Conservation (phyloP, 2,888 invertebrate species). For the Nephrotoma guestfalica region DNA sequence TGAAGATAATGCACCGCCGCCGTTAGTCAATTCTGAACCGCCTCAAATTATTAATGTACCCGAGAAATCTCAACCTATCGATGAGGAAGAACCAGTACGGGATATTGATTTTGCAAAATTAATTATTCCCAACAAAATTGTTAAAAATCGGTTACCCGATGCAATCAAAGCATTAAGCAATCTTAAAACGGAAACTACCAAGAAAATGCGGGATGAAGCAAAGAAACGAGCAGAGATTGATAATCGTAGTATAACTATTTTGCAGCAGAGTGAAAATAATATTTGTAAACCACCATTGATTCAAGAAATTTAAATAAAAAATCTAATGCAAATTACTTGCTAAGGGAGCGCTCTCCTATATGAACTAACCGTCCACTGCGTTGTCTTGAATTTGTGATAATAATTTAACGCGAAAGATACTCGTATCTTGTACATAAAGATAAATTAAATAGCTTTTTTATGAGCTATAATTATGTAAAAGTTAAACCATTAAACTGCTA, state of each 20-base stretch:
- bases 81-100: not conserved
- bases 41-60: not conserved
- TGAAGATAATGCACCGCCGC: not conserved
- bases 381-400: too few relatives aligned
- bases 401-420: too few relatives aligned
- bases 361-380: too few relatives aligned
- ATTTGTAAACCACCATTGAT: not conserved
- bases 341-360: too few relatives aligned
- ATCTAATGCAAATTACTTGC: not conserved
- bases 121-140: constrained; percentile 25
- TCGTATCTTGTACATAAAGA: too few relatives aligned
- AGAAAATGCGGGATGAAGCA: not conserved
- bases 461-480: too few relatives aligned
- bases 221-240: not conserved
- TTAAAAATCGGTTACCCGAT: constrained; percentile 21
- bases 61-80: constrained; percentile 18
- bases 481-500: too few relatives aligned
- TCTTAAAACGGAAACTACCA: not conserved
- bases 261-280: not conserved
- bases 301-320: not conserved
- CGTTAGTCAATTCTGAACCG: not conserved
- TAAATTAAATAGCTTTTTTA: too few relatives aligned
- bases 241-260: not conserved
- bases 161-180: not conserved
- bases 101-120: constrained; percentile 23